These are phyloP conservation scores for Lepidochitona cinerea DNA, from an alignment of 2,888 invertebrate species.

Conservation along the genomic window DNA sequence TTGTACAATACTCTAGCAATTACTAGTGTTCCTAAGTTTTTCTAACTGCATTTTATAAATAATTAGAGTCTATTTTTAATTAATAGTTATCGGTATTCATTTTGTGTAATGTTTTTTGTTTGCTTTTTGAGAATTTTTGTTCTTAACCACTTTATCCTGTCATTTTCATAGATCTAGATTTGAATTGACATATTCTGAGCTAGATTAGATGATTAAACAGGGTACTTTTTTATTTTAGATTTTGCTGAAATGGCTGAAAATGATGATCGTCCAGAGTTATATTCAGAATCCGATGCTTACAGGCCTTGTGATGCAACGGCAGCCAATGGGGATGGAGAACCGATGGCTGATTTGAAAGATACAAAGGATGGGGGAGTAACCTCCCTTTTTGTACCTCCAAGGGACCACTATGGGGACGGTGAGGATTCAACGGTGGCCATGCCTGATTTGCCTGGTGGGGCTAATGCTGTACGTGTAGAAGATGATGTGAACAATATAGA, in stretches of 20 bases:
- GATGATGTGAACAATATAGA: background rate
- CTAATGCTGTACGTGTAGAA: background rate
- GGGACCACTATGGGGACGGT: background rate
- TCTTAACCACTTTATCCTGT: no score
- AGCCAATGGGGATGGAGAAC: constrained; percentile 15
- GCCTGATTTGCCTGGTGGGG: background rate
- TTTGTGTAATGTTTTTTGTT: no score
- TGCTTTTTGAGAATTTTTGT: no score
- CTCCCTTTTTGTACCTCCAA: background rate
- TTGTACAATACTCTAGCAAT: no score
- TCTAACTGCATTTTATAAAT: no score
- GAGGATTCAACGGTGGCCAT: background rate
- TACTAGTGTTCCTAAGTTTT: no score
- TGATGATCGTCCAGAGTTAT: background rate
- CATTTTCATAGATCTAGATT: no score
- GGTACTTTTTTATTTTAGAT: no score
- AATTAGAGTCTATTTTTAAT: no score
- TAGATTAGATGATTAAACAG: no score
- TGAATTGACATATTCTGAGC: no score
- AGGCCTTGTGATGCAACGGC: background rate
- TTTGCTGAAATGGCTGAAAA: background rate
- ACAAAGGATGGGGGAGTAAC: background rate
- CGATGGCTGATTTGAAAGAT: constrained; percentile 31
- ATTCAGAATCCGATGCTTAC: background rate
- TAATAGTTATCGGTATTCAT: no score